Base-by-base conservation (phyloP, 2,113 vertebrate species). In the Girardinichthys multiradiatus region DNA sequence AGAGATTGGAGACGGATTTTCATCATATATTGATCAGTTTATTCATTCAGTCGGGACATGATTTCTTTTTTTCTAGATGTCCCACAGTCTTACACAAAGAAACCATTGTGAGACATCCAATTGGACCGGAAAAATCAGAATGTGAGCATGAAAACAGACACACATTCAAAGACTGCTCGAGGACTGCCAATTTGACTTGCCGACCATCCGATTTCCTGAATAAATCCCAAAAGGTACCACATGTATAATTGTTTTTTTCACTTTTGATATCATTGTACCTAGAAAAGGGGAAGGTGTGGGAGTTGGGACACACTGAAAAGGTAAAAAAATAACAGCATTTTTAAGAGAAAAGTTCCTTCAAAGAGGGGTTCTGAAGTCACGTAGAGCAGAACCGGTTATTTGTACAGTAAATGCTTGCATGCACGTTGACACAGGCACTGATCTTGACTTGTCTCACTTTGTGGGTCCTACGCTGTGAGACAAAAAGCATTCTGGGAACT, bases 341-440 rank as follows among this genome's bases (percentile, higher is more conserved):
- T 87, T 45, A 84, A 81, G 69, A 76, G 61, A 63, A 80, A 73
- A 67, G 26, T 2, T 74, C 74, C 42, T 74, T 77, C 68, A 12
- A 19, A 69, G 74, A 76, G 79, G 68, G 85, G 64, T 15, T 79
- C 60, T 58, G 70, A 75, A 89, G 86, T 82, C 82, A 74, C 54
- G 57, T 62, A 73, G 84, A 90, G 81, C 67, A 81, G 81, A 90
- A 81, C 82, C 42, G 7, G 42, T 13, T 68, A 68, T 73, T 83
- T 70, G 79, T 86, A 75, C 84, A 76, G 81, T 76, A 77, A 90
- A 90, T 83, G 87, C 91, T 93, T 72, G 86, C 91, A 92, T 92
- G 91, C 92, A 90, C 74, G 86, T 80, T 78, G 87, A 92, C 87
- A 90, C 92, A 93, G 93, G 93, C 92, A 92, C 92, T 93, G 93